phyloP scores from a whole-genome alignment of 2,797 vertebrate genomes.

The Tamandua tetradactyla region DNA sequence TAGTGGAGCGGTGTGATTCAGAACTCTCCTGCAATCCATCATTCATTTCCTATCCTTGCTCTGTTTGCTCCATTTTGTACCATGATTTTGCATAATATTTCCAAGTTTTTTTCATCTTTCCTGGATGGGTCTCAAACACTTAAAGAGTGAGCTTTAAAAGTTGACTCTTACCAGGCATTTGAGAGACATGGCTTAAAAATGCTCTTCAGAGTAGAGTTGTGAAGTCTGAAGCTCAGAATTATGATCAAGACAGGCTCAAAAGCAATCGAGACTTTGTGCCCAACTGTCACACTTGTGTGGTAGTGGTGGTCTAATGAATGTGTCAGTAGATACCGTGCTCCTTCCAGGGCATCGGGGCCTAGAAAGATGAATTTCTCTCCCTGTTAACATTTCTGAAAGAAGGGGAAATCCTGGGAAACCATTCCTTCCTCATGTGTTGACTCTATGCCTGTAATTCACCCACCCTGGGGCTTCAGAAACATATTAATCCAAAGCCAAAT shows the following conservation, averaged over 20 bases:
- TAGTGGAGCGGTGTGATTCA: not conserved
- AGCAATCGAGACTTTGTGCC: not conserved
- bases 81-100: not conserved
- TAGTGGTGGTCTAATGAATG: constrained; percentile 6
- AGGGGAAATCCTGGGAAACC: constrained; percentile 61
- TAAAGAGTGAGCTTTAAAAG: constrained; percentile 20
- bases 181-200: constrained; percentile 11
- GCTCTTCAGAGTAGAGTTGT: not conserved
- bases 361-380: not conserved
- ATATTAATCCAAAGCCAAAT: constrained; percentile 46
- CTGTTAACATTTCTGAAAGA: constrained; percentile 45
- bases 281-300: not conserved
- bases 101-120: not conserved
- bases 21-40: not conserved
- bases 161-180: not conserved
- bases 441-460: constrained; percentile 54
- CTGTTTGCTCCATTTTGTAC: not conserved
- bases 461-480: constrained; percentile 29
- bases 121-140: not conserved
- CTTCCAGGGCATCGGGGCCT: not conserved
- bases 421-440: constrained; percentile 56
- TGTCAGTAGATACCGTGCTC: not conserved
- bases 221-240: not conserved
- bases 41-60: constrained; percentile 2
- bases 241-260: not conserved